Evolutionary conservation across 2,888 invertebrate species (phyloP), one percentile per base, ranked within the genome.

Genomic region (Cephus spinipes): DNA sequence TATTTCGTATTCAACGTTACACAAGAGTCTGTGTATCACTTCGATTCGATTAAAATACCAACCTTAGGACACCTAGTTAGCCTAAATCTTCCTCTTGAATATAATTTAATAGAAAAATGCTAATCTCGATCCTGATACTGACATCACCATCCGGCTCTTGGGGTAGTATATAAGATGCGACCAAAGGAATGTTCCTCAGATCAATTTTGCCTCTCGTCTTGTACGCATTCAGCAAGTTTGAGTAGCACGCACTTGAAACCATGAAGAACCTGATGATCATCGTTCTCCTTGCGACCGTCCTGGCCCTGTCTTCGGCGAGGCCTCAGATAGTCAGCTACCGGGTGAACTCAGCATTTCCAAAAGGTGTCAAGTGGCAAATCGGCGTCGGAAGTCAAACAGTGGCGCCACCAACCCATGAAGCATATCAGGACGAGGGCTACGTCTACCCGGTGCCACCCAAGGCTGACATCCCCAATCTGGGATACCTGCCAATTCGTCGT

Each of bases 81-180:
- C 32, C 32, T 15, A 33, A 33, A 71, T 71, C 31, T 15, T 71
- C 71, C 23, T 30, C 3, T 30, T 71, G 31, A 33, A 23, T 71
- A 32, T 71, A 71, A 71, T 71, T 30, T 71, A 71, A 32, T 31
- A 71, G 31, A 71, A 71, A 71, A 71, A 71, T 71, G 71, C 71
- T 31, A 71, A 71, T 71, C 31, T 12, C 12, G 23, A 71, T 71
- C 31, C 71, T 4, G 12, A 71, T 33, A 71, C 32, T 71, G 71
- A 71, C 71, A 71, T 71, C 71, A 71, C 31, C 71, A 30, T 31
- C 32, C 32, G 31, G 31, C 31, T 23, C 12, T 71, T 9, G 15
- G 71, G 33, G 33, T 33, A 23, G 71, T 71, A 71, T 71, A 71
- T 71, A 71, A 71, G 71, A 71, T 71, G 71, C 31, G 71, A 71